These are phyloP conservation scores for Buceros bicornis DNA, from an alignment of 2,797 vertebrate genomes.

Conservation along the genomic window DNA sequence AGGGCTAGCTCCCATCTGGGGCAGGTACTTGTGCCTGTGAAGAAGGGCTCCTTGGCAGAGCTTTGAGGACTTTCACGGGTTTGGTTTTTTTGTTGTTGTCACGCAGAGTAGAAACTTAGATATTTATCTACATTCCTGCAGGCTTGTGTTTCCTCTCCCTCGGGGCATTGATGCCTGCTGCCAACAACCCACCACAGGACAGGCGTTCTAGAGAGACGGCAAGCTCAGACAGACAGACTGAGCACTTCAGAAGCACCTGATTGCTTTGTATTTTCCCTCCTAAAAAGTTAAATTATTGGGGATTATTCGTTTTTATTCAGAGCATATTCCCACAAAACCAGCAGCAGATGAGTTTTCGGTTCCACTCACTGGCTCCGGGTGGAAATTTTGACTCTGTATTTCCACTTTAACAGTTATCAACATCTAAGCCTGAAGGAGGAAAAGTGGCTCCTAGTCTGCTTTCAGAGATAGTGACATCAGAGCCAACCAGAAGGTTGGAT, in stretches of 20 bases:
- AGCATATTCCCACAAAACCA: not conserved
- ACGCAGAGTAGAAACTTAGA: slow-evolving; percentile 1
- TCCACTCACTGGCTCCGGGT: not conserved
- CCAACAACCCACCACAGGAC: not conserved
- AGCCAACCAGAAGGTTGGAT: not conserved
- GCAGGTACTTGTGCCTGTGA: not conserved
- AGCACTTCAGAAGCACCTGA: not conserved
- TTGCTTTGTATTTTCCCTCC: not conserved
- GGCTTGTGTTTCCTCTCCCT: slow-evolving; percentile 44
- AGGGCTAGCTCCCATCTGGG: not conserved
- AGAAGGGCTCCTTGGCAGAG: not conserved
- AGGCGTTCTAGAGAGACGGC: not conserved
- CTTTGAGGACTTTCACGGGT: slow-evolving; percentile 17
- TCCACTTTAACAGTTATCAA: not conserved
- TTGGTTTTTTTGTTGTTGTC: not conserved
- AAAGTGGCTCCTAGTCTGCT: not conserved
- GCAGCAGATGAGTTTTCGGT: not conserved
- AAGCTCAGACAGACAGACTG: not conserved
- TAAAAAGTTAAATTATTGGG: not conserved
- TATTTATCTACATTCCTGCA: slow-evolving; percentile 58
- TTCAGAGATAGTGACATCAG: not conserved
- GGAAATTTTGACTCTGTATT: not conserved
- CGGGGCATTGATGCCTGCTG: not conserved
- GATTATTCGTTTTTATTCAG: not conserved
- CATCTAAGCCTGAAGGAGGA: not conserved